A percentile compares a stretch with the other conserved stretches of the same genome.
Conservation (phyloP, 2,797 vertebrate genomes). For the Anguilla pacifica region DNA sequence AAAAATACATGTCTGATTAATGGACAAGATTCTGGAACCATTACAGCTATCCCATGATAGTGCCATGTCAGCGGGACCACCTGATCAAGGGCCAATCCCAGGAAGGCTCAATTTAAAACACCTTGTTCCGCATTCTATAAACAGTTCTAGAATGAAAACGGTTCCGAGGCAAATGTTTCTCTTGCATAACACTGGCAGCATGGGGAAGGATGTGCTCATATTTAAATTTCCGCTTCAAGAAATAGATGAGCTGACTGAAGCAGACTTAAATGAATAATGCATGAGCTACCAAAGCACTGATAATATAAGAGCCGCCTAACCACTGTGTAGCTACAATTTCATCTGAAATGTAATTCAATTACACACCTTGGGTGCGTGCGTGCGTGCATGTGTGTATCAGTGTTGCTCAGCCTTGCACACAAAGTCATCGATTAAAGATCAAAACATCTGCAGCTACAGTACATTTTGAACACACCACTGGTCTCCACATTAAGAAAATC, state of each 20-base stretch:
- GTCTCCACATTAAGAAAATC: not conserved
- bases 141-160: not conserved
- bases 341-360: not conserved
- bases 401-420: not conserved
- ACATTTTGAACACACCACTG: not conserved
- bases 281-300: not conserved
- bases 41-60: not conserved
- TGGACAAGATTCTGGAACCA: slow-evolving; percentile 7
- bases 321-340: not conserved
- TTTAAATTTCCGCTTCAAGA: not conserved
- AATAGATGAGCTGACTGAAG: slow-evolving; percentile 8
- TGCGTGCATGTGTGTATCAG: not conserved
- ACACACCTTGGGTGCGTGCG: not conserved
- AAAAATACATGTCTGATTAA: not conserved
- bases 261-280: not conserved
- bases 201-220: not conserved
- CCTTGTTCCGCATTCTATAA: not conserved
- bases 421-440: not conserved
- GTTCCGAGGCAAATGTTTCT: not conserved
- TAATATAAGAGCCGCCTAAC: slow-evolving; percentile 5
- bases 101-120: not conserved
- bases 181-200: not conserved
- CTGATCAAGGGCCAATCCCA: slow-evolving; percentile 19
- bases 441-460: not conserved
- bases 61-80: not conserved